Conservation (phyloP, 2,888 invertebrate species). For the Aleiodes leptofemur region DNA sequence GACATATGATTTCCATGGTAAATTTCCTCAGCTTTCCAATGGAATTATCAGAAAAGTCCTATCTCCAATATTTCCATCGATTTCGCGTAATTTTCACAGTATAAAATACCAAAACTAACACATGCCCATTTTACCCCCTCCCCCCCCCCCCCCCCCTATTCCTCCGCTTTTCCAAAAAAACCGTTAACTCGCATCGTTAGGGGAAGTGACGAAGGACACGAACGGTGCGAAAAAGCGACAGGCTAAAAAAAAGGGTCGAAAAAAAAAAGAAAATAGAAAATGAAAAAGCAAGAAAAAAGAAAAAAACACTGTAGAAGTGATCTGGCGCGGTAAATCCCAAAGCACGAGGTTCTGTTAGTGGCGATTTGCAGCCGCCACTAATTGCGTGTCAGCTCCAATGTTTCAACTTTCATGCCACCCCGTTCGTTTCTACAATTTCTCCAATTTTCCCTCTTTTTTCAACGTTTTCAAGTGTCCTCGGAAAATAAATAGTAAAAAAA, state of each 20-base stretch:
- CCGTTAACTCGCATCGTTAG: conserved; percentile 20
- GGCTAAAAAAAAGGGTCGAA: conserved; percentile 16
- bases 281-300: conserved; percentile 13
- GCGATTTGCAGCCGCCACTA: conserved; percentile 64
- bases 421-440: conserved; percentile 21
- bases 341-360: conserved; percentile 53
- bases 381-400: conserved; percentile 60
- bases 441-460: conserved; percentile 16
- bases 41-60: too few species aligned
- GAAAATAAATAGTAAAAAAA: neutral
- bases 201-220: conserved; percentile 39
- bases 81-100: too few species aligned
- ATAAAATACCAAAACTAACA: too few species aligned
- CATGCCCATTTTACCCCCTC: too few species aligned
- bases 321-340: conserved; percentile 52
- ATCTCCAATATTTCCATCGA: too few species aligned
- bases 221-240: conserved; percentile 28
- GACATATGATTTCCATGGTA: too few species aligned
- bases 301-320: conserved; percentile 15
- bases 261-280: conserved; percentile 31
- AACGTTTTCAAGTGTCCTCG: neutral
- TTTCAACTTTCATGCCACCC: conserved; percentile 62
- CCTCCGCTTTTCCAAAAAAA: neutral
- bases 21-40: too few species aligned
- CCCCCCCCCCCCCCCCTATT: neutral